Evolutionary conservation across 92 coral and sea anemone genomes (phyloP), one percentile per base, ranked within the genome.

Genomic region (Epizoanthus illoricatus): DNA sequence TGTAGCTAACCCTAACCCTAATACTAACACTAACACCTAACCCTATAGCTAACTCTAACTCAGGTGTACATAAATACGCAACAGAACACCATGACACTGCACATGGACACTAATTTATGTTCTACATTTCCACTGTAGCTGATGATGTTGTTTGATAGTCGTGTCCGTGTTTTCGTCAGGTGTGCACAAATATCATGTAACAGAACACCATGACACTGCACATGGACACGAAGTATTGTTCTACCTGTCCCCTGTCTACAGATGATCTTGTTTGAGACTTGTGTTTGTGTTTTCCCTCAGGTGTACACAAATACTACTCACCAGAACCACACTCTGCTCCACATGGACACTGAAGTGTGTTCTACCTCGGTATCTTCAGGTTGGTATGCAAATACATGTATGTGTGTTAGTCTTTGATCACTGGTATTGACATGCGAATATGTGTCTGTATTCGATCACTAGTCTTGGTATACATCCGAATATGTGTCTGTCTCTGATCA

Each of bases 281-380:
- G 28, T 24, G 23, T 61, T 28, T 28, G 24, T 18, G 10, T 52
- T 61, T 47, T 4, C 4, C 28, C 57, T 61, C 71, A 78, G 82
- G 45, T 42, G 7, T 61, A 62, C 82, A 62, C 39, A 3, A 78
- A 78, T 23, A 63, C 71, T 2, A 63, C 82, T 11, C 75, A 69
- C 42, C 60, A 64, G 24, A 24, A 84, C 81, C 41, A 41, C 61
- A 67, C 72, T 18, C 8, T 56, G 75, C 28, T n/a, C 58, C 60
- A 60, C 85, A 42, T 72, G 87, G 23, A 76, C 36, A 73, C 87
- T 13, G 56, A 84, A 57, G 93, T 85, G 47, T 96, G 99, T 68
- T 84, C 94, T 73, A 93, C 97, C 20, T 85, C 71, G 17, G 95
- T 86, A 16, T 80, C 97, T 2, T 88, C 85, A 66, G 99, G 99